phyloP scores from a whole-genome alignment of 2,888 invertebrate genomes.

The Troides helena region DNA sequence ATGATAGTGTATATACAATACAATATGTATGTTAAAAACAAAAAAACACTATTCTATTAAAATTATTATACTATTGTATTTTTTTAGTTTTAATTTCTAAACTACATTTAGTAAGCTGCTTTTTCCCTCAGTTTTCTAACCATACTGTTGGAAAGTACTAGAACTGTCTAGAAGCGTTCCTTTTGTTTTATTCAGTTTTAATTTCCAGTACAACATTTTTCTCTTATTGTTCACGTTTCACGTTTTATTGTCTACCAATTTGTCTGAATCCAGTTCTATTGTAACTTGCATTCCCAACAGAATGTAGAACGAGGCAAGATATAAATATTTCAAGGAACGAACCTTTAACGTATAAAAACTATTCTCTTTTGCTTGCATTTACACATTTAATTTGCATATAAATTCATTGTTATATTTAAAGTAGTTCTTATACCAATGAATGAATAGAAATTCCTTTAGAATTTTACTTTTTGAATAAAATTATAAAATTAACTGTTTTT shows the following conservation, averaged over 20 bases:
- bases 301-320: slow-evolving; percentile 17
- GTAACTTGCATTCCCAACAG: slow-evolving; percentile 11
- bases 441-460: not conserved
- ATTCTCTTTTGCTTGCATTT: not conserved
- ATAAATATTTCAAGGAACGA: slow-evolving; percentile 18
- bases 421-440: not conserved
- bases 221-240: slow-evolving; percentile 21
- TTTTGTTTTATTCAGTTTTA: slow-evolving; percentile 26
- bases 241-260: slow-evolving; percentile 29
- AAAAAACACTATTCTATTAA: not conserved
- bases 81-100: not conserved
- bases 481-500: not conserved
- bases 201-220: slow-evolving; percentile 25
- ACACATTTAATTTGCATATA: not conserved
- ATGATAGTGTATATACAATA: no score
- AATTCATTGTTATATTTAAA: not conserved
- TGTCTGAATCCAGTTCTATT: slow-evolving; percentile 24
- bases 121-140: not conserved
- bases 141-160: not conserved
- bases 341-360: slow-evolving; percentile 8
- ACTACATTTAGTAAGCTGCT: not conserved
- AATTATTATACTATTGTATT: no score
- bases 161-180: slow-evolving; percentile 8
- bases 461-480: not conserved
- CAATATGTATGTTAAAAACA: no score